Evolutionary conservation across 2,113 vertebrate species (phyloP), one percentile per base, ranked within the genome.

Genomic region (Myrmecobius fasciatus): DNA sequence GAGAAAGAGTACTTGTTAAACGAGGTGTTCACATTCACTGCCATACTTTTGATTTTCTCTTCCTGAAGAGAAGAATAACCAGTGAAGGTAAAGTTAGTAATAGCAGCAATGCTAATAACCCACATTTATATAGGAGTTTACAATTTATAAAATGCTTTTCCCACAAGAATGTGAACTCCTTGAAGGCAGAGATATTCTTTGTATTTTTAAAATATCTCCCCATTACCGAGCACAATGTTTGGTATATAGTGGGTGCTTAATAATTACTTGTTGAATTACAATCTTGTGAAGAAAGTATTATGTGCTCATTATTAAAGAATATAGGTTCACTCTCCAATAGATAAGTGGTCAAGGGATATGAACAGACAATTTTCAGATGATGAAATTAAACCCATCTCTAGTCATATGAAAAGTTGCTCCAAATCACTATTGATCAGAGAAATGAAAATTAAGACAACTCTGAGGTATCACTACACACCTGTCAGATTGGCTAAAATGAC

Each of bases 31-130:
- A 75, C 14, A 43, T 43, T 20, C 17, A 83, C 36, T 43, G 20
- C 2, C n/a, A 20, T 83, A 43, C n/a, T 83, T 83, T 43, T 83
- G 51, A 56, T 12, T 95, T 96, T 96, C 89, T 92, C 14, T 92
- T 48, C 48, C 51, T n/a, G 31, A 94, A 93, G 60, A 93, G 96
- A 95, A 92, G 31, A 56, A 36, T 75, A 75, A 83, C 0, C 5
- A 43, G 67, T 24, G 12, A 36, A n/a, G 3, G 60, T n/a, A 75
- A 36, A 75, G 60, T 36, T 4, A 20, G 36, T 43, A 83, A 83
- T 20, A 83, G 7, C 36, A 83, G 36, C 24, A 24, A 83, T 43
- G 43, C n/a, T 83, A 43, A n/a, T n/a, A 75, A 75, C 17, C 60
- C 60, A 75, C 60, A 75, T 75, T 67, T 14, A 67, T 36, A 12